Evolutionary conservation across 2,113 vertebrate species (phyloP).

Genomic region (Sciurus niger): DNA sequence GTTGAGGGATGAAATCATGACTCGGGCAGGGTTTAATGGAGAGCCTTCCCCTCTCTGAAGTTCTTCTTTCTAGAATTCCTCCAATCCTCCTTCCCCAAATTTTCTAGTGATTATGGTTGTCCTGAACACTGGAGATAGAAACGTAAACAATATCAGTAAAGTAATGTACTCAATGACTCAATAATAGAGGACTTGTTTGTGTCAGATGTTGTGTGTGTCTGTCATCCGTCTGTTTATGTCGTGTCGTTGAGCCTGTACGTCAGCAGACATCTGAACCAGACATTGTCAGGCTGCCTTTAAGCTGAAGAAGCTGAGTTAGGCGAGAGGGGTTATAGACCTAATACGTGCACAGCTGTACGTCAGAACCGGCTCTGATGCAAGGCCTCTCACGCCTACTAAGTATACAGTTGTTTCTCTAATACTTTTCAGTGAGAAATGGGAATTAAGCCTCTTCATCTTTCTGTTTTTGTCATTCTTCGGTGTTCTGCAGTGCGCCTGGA

Average conservation of each 20-base stretch:
- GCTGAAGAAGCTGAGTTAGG: not conserved
- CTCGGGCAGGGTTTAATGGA: not conserved
- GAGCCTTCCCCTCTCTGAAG: not conserved
- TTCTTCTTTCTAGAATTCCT: not conserved
- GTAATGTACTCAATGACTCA: not conserved
- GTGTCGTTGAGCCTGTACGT: not conserved
- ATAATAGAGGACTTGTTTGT: not conserved
- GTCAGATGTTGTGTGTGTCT: not conserved
- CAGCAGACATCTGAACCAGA: fast-evolving
- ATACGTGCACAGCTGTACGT: not conserved
- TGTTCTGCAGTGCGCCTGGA: not conserved
- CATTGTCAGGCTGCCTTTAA: not conserved
- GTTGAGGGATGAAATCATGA: not conserved
- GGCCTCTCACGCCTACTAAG: not conserved
- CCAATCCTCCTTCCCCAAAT: not conserved
- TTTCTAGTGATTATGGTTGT: not conserved
- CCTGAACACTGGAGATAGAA: not conserved
- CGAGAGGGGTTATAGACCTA: no score
- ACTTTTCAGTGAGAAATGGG: not conserved
- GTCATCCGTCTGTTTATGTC: not conserved
- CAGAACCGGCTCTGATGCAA: not conserved
- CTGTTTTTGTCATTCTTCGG: constrained; percentile 3
- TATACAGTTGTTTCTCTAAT: not conserved
- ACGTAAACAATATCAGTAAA: not conserved
- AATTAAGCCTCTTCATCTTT: not conserved